These are phyloP conservation scores for Drosophila subsilvestris DNA, from an alignment of 2,888 invertebrate genomes.

Conservation along the genomic window DNA sequence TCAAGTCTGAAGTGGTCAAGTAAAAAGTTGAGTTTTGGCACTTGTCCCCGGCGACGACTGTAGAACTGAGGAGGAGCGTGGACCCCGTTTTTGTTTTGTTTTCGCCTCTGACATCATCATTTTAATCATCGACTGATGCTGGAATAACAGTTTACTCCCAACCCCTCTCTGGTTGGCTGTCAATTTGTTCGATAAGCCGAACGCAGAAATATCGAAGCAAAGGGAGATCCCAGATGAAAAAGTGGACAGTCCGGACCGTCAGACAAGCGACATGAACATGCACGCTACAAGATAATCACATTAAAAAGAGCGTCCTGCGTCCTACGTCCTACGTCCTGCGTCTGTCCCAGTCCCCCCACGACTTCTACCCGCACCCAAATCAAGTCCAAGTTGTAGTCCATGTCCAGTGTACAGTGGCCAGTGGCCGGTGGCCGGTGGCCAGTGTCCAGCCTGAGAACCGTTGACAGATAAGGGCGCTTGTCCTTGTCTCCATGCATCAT, in stretches of 20 bases:
- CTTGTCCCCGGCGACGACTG: conserved; percentile 50
- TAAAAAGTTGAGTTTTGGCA: conserved; percentile 76
- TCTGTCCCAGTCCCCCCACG: conserved; percentile 1
- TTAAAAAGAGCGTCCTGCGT: conserved; percentile 71
- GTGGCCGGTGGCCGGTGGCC: conserved; percentile 10
- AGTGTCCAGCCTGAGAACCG: conserved; percentile 47
- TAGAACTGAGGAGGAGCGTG: neutral
- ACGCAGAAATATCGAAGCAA: conserved; percentile 28
- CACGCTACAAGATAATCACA: conserved; percentile 83
- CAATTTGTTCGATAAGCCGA: conserved; percentile 76
- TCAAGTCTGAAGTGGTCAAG: conserved; percentile 80
- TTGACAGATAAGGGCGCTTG: conserved; percentile 48
- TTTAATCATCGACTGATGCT: conserved; percentile 70
- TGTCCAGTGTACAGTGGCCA: neutral
- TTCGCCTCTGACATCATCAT: conserved; percentile 76
- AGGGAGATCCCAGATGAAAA: conserved; percentile 8
- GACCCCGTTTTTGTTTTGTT: conserved; percentile 43
- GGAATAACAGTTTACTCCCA: conserved; percentile 20
- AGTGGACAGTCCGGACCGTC: conserved; percentile 42
- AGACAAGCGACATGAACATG: conserved; percentile 82
- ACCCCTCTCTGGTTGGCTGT: conserved; percentile 56
- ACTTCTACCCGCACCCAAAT: conserved; percentile 53
- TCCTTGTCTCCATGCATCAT: conserved; percentile 45
- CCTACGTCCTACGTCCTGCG: neutral
- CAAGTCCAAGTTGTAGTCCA: conserved; percentile 31